phyloP scores from a whole-genome alignment of 2,113 vertebrate species.

The Nannospalax galili region DNA sequence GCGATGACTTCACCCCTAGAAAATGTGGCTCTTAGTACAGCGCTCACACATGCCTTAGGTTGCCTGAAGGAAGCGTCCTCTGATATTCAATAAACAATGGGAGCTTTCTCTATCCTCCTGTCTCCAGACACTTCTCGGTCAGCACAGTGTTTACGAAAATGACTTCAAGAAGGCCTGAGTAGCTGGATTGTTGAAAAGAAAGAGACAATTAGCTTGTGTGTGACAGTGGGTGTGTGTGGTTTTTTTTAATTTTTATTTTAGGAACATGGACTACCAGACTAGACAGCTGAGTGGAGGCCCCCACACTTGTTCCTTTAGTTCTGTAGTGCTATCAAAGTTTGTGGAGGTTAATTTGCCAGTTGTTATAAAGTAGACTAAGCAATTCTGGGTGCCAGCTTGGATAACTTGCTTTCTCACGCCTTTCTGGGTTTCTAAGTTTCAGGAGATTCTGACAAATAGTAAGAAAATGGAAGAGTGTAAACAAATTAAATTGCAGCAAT shows the following conservation, averaged over 20 bases:
- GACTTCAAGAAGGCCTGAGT: slow-evolving; percentile 46
- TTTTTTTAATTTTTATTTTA: slow-evolving; percentile 64
- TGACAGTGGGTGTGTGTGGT: not conserved
- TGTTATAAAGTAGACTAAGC: slow-evolving; percentile 69
- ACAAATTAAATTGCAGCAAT: slow-evolving; percentile 56
- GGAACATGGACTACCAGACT: slow-evolving; percentile 61
- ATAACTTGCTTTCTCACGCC: slow-evolving; percentile 59
- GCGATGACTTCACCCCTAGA: slow-evolving; percentile 83
- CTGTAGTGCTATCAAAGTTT: slow-evolving; percentile 55
- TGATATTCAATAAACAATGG: slow-evolving; percentile 73
- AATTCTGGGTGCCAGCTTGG: slow-evolving; percentile 72
- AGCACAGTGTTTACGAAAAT: slow-evolving; percentile 65
- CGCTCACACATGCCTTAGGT: slow-evolving; percentile 76
- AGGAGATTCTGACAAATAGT: slow-evolving; percentile 57
- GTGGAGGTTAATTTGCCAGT: slow-evolving; percentile 74
- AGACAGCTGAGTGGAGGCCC: slow-evolving; percentile 55
- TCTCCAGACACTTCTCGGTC: slow-evolving; percentile 56
- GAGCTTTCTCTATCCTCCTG: slow-evolving; percentile 53
- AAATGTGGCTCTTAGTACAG: slow-evolving; percentile 82
- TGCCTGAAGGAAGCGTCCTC: slow-evolving; percentile 68
- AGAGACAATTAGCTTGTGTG: slow-evolving; percentile 56
- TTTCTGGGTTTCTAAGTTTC: slow-evolving; percentile 69
- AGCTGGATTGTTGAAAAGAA: slow-evolving; percentile 62
- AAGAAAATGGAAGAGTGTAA: slow-evolving; percentile 25
- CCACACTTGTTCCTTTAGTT: slow-evolving; percentile 61